phyloP scores from a whole-genome alignment of 2,797 vertebrate genomes.

The Xiphorhynchus erythropygius region DNA sequence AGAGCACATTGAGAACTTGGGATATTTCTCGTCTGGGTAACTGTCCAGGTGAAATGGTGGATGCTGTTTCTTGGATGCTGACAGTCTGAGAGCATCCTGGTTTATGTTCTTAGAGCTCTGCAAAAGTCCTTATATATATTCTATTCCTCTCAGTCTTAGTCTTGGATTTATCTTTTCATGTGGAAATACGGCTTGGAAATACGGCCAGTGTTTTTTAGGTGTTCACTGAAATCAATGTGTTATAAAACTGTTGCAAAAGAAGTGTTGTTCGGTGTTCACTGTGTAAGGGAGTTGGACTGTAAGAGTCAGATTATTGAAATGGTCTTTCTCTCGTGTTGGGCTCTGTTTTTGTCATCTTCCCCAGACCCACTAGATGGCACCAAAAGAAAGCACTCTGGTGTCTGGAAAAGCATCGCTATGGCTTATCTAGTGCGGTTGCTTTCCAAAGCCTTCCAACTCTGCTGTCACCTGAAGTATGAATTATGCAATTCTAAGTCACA shows the following conservation, averaged over 20 bases:
- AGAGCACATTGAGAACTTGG: not conserved
- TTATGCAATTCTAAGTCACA: not conserved
- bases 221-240: not conserved
- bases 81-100: not conserved
- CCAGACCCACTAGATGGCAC: conserved; percentile 50
- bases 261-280: not conserved
- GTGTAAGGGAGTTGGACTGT: not conserved
- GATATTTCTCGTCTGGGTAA: not conserved
- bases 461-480: not conserved
- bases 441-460: not conserved
- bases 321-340: not conserved
- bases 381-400: not conserved
- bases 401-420: not conserved
- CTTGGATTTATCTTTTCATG: not conserved
- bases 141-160: not conserved
- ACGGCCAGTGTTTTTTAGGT: not conserved
- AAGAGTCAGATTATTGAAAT: not conserved
- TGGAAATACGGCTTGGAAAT: not conserved
- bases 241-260: not conserved
- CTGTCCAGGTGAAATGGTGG: not conserved
- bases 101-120: not conserved
- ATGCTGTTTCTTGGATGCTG: not conserved
- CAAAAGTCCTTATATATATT: not conserved
- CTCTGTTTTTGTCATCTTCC: not conserved
- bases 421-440: not conserved